These are phyloP conservation scores for Strigamia crassipes DNA, from an alignment of 2,888 invertebrate genomes.

Conservation along the genomic window DNA sequence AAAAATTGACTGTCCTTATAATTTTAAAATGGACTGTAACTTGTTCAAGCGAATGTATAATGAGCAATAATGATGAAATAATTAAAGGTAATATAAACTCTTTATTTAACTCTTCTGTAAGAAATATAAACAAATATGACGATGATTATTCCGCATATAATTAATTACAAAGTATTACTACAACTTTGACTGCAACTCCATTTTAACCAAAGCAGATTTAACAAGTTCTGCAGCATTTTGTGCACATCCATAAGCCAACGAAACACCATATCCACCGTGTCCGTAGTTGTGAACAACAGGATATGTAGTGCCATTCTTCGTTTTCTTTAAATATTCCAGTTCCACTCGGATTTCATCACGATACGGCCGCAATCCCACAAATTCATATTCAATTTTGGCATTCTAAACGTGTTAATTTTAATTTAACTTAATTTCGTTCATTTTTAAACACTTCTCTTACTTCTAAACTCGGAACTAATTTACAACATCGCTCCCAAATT, in stretches of 20 bases:
- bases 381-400: conserved; percentile 69
- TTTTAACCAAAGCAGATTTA: neutral
- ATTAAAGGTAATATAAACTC: too few relatives aligned
- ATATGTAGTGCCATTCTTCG: neutral
- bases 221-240: conserved; percentile 74
- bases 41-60: too few relatives aligned
- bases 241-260: conserved; percentile 85
- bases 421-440: too few relatives aligned
- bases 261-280: conserved; percentile 92
- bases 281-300: conserved; percentile 87
- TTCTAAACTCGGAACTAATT: conserved; percentile 71
- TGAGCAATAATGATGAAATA: too few relatives aligned
- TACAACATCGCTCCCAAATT: conserved; percentile 77
- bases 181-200: neutral
- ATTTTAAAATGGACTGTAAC: too few relatives aligned
- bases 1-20: too few relatives aligned
- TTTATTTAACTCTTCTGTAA: too few relatives aligned
- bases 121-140: too few relatives aligned
- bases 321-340: conserved; percentile 54
- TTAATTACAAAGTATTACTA: neutral
- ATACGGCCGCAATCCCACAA: conserved; percentile 84
- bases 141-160: neutral
- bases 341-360: conserved; percentile 63
- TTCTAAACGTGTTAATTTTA: conserved; percentile 55
- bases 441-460: conserved; percentile 53